Evolutionary conservation across 2,888 invertebrate species (phyloP).

Genomic region (Meandrusa payeni): DNA sequence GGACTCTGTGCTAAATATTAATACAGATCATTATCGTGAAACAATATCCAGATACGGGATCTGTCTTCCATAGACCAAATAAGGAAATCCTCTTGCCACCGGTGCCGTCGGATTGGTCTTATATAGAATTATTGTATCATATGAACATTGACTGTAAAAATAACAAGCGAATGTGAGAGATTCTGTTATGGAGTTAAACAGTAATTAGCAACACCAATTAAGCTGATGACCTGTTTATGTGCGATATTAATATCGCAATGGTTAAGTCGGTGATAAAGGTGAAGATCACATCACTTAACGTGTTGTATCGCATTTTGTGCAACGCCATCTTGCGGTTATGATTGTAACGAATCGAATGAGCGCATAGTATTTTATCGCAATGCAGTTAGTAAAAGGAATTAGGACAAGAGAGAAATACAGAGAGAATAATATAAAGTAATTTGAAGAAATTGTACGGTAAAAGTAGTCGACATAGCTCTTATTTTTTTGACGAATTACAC

Average conservation of each 20-base stretch:
- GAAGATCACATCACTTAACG: constrained; percentile 2
- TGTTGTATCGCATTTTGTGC: too few species aligned
- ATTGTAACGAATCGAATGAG: too few species aligned
- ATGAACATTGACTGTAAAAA: constrained; percentile 14
- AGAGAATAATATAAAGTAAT: too few species aligned
- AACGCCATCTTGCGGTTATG: too few species aligned
- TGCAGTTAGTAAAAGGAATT: too few species aligned
- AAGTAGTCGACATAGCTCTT: too few species aligned
- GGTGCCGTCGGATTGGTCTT: background rate
- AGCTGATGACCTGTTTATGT: constrained; percentile 6
- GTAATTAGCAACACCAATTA: constrained; percentile 15
- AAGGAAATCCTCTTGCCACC: constrained; percentile 19
- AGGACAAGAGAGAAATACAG: too few species aligned
- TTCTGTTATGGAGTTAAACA: constrained; percentile 14
- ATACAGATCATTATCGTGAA: constrained; percentile 11
- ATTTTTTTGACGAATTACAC: too few species aligned
- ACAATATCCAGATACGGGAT: background rate
- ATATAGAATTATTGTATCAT: constrained; percentile 17
- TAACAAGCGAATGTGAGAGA: background rate
- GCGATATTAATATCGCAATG: background rate
- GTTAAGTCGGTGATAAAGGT: constrained; percentile 1
- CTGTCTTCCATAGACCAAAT: constrained; percentile 22
- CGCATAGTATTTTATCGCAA: too few species aligned
- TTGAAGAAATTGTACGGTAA: too few species aligned
- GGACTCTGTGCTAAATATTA: background rate